A percentile compares a stretch with the other conserved stretches of the same genome.
phyloP scores from a whole-genome alignment of 2,113 vertebrate species.

The Melanotaenia duboulayi region DNA sequence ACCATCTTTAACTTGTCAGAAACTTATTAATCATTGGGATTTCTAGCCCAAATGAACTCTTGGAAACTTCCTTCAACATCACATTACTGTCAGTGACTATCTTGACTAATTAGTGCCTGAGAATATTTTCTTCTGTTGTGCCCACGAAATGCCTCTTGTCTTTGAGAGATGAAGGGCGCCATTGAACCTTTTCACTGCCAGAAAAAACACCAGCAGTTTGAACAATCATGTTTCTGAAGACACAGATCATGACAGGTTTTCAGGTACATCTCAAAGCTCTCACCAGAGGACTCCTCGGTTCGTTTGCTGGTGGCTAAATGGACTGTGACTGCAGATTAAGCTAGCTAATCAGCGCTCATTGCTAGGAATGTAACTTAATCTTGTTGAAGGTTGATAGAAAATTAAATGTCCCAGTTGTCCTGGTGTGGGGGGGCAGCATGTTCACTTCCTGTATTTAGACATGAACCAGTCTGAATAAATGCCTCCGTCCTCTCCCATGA shows the following conservation, averaged over 20 bases:
- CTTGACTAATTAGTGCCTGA: background rate
- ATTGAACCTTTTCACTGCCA: constrained; percentile 25
- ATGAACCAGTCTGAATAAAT: constrained; percentile 7
- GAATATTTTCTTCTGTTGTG: constrained; percentile 7
- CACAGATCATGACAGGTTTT: constrained; percentile 23
- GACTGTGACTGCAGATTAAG: constrained; percentile 55
- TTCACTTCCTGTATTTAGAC: constrained; percentile 1
- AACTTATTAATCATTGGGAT: background rate
- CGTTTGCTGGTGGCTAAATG: constrained; percentile 62
- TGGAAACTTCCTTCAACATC: background rate
- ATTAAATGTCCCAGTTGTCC: constrained; percentile 14
- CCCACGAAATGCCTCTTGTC: constrained; percentile 33
- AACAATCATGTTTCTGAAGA: constrained; percentile 20
- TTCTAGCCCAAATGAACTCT: background rate
- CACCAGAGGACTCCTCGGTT: constrained; percentile 8
- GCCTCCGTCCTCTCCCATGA: background rate
- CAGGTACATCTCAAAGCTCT: constrained; percentile 28
- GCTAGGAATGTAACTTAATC: constrained; percentile 4
- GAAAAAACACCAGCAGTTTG: constrained; percentile 42
- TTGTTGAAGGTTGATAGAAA: constrained; percentile 20
- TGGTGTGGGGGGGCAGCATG: no score
- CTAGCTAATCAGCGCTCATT: constrained; percentile 39
- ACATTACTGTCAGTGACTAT: background rate
- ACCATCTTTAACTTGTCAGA: background rate
- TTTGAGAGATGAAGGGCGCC: constrained; percentile 35